Base-by-base conservation (phyloP, 2,113 vertebrate genomes). In the Edolisoma coerulescens region DNA sequence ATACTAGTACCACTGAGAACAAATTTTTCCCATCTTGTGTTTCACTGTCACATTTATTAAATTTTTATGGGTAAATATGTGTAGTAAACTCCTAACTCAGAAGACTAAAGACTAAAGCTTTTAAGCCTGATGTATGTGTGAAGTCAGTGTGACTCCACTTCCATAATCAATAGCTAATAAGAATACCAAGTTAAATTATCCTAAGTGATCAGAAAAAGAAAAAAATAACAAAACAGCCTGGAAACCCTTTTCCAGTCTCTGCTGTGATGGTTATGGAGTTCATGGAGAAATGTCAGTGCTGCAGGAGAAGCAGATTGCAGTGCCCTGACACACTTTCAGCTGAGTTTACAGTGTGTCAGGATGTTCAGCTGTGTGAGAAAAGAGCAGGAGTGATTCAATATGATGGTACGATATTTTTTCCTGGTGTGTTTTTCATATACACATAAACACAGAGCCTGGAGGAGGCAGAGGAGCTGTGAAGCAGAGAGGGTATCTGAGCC, bases 311-410 rank as follows among this genome's bases (percentile, higher is more conserved):
- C 78, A 13, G 54, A 93, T 53, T 49, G 61, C 94, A 95, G 90
- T 28, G 89, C 74, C 75, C 70, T 97, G 95, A 94, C 35, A 9
- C 59, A 50, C 1, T 16, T 87, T 96, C 95, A 94, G 68, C 77
- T 77, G 91, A 93, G 84, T 94, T 92, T 91, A 93, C 45, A 94
- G 44, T 14, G 83, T 90, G 80, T 93, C 92, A 79, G 88, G 92
- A 78, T 77, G 57, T 78, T 91, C 93, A 88, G n/a, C 47, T 44
- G 27, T 44, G 82, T 39, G 86, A 75, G 86, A 82, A 94, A 96
- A 93, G 89, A 94, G 68, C 91, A 91, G n/a, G 76, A 91, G 49
- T 84, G 69, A 91, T 94, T 94, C 87, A 59, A 56, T 71, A 50
- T 17, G 79, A 94, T 54, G 4, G 20, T 52, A 52, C 73, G 85